Base-by-base conservation (phyloP, 1,140 invertebrate species). In the Drosophila tristis region DNA sequence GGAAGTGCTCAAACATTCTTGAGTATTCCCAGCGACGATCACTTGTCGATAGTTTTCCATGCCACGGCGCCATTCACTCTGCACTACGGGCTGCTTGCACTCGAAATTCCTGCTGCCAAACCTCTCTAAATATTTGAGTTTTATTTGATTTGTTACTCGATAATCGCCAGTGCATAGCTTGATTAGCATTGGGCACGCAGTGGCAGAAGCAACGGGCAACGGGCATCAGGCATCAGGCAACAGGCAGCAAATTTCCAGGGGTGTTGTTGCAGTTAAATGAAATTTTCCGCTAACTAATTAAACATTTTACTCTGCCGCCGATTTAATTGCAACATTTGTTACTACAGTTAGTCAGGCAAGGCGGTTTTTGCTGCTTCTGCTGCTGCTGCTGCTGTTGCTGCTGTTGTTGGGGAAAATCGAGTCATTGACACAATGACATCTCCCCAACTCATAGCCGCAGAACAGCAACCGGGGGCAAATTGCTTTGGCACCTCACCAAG, bases 191-290 rank as follows among this genome's bases (percentile, higher is more conserved):
- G 31, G 26, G 43, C 76, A 79, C 76, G 77, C 77, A 74, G 13
- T 47, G 29, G 29, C 50, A 4, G 5, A 16, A 47, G 47, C 23
- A 13, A 20, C 20, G 20, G 39, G 26, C 63, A 15, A 11, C 35
- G 23, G 31, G 47, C 59, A 44, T 16, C 25, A 16, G 31, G 26
- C 64, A 35, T 25, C 25, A 16, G 25, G 26, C 16, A 42, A 39
- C 26, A 57, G 42, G 23, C 77, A 66, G 11, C 35, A 39, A 39
- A 73, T 65, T 72, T 72, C 35, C 45, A 47, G 60, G 55, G 81
- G 80, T 74, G 80, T 74, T 85, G 80, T 85, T 85, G 81, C 73
- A 86, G 45, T 45, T 85, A 85, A 80, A 86, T 81, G 51, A 65
- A 87, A 85, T 85, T 86, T 81, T 55, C 78, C 81, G 78, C 82